Percentiles rank a stretch among this genome's conserved stretches.
Conservation (phyloP, 2,797 vertebrate species). For the Eulemur mongoz region DNA sequence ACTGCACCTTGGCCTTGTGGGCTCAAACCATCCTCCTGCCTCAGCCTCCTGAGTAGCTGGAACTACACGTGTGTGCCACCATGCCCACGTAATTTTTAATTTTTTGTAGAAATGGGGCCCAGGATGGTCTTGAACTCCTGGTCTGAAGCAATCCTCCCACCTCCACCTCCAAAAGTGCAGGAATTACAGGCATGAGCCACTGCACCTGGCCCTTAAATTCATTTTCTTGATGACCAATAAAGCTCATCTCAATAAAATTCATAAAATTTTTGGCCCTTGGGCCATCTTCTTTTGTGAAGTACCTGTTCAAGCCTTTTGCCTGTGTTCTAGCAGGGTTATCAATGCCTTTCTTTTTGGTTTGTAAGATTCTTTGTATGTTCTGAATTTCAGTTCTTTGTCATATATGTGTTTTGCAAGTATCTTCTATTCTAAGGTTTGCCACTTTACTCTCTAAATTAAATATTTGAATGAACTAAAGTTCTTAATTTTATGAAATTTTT, state of each 20-base stretch:
- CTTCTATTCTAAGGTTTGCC: background rate
- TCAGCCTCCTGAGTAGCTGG: background rate
- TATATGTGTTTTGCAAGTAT: background rate
- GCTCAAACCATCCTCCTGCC: background rate
- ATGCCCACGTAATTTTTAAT: background rate
- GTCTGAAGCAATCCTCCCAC: background rate
- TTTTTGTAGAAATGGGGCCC: background rate
- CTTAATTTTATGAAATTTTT: background rate
- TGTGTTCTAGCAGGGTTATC: background rate
- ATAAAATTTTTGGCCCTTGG: background rate
- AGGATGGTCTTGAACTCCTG: background rate
- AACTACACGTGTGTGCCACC: background rate
- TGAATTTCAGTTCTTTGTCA: background rate
- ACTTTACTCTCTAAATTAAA: background rate
- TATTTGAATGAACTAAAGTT: background rate
- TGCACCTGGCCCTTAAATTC: background rate
- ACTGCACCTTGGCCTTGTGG: background rate
- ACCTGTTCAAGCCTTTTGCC: background rate
- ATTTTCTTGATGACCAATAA: background rate
- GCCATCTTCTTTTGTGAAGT: background rate
- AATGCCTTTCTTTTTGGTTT: background rate
- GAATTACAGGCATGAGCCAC: background rate
- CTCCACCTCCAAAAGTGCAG: background rate
- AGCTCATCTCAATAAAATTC: background rate
- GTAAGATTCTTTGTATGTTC: background rate